Conservation (phyloP, 2,888 invertebrate genomes). For the Conops quadrifasciatus region DNA sequence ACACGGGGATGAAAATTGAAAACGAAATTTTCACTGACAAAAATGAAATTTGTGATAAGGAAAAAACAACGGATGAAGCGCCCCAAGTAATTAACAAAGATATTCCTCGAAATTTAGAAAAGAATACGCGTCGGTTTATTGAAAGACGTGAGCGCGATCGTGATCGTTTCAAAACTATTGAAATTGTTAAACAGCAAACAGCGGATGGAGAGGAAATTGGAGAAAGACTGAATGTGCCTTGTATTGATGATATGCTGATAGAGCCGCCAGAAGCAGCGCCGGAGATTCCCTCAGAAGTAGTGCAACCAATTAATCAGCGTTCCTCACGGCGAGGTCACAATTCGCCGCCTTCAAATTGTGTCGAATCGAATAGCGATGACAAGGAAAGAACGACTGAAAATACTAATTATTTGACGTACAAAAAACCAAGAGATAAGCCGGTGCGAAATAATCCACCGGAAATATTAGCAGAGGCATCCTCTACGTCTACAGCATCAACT, state of each 20-base stretch:
- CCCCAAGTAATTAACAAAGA: conserved; percentile 44
- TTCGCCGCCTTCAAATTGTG: conserved; percentile 32
- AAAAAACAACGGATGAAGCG: conserved; percentile 23
- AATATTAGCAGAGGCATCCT: conserved; percentile 3
- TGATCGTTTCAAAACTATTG: conserved; percentile 65
- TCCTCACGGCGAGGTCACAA: conserved; percentile 54
- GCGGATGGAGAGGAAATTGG: conserved; percentile 39
- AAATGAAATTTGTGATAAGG: conserved; percentile 29
- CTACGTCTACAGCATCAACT: conserved; percentile 34
- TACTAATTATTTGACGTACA: conserved; percentile 58
- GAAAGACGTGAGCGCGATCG: conserved; percentile 60
- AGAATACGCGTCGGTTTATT: conserved; percentile 42
- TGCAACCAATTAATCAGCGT: conserved; percentile 43
- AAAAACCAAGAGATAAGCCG: conserved; percentile 58
- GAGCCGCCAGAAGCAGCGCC: conserved; percentile 31
- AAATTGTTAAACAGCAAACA: conserved; percentile 55
- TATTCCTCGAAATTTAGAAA: conserved; percentile 38
- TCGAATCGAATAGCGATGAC: conserved; percentile 48
- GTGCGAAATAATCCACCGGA: conserved; percentile 39
- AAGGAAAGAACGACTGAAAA: conserved; percentile 43
- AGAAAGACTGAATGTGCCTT: conserved; percentile 60
- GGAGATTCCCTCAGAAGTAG: conserved; percentile 13
- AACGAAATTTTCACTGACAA: conserved; percentile 19
- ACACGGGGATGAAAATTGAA: conserved; percentile 9
- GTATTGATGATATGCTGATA: conserved; percentile 53